Evolutionary conservation across 2,797 vertebrate species (phyloP), one percentile per base, ranked within the genome.

Genomic region (Cichlasoma orientale): DNA sequence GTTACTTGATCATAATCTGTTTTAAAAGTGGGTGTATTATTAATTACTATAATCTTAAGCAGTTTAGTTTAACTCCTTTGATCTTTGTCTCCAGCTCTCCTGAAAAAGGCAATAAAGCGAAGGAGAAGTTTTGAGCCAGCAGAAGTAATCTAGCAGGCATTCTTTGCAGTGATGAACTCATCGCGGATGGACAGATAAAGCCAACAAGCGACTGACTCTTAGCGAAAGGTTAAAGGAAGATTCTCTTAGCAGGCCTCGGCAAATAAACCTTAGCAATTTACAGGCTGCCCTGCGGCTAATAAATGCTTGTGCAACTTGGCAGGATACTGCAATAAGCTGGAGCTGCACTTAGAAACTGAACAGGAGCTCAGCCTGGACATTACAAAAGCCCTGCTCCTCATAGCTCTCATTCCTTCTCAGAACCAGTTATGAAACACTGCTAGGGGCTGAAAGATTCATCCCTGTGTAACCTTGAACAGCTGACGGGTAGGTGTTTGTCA

Each of bases 231-330:
- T 61, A 25, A 55, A 31, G 52, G 61, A 69, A 78, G 78, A 84
- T 88, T 86, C 56, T 59, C 36, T 61, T 23, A 52, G 70, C 27
- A 68, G 79, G 75, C 66, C 69, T 86, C 79, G 72, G 83, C 69
- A 80, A 83, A 81, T 74, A 84, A 83, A 79, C 41, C 78, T 79
- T 29, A 72, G 69, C 57, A 74, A 41, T 87, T 86, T 88, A 83
- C 63, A 72, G 77, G 63, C 85, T 68, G 61, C 25, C 53, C n/a
- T 18, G 47, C 77, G 47, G 52, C 86, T 82, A 44, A 80, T 89
- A 86, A 91, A 86, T 75, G 5, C 31, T 23, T 41, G 63, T 79
- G 72, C 75, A 56, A 56, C 61, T 84, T 83, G 74, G 56, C 78
- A 56, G 80, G 55, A 78, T 66, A 77, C 75, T 75, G 54, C 38